Conservation (phyloP, 2,797 vertebrate genomes). For the Argya squamiceps region DNA sequence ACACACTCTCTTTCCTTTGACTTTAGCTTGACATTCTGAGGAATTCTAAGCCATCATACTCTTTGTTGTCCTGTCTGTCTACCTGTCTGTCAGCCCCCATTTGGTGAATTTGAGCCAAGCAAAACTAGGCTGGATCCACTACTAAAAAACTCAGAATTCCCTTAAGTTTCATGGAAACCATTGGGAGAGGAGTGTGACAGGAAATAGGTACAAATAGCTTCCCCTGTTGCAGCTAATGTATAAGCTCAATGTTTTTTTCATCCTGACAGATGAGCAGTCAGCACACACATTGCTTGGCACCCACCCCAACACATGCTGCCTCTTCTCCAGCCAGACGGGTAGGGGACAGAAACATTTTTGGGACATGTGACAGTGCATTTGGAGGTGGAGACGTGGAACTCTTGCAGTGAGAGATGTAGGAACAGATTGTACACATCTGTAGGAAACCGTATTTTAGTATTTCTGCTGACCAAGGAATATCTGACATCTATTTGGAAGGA, state of each 20-base stretch:
- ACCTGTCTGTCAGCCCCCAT: not conserved
- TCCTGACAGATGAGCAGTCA: not conserved
- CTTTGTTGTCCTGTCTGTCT: not conserved
- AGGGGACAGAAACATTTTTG: not conserved
- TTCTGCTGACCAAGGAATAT: not conserved
- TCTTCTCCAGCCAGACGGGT: not conserved
- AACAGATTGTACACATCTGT: conserved; percentile 8
- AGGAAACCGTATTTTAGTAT: not conserved
- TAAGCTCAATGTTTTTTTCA: not conserved
- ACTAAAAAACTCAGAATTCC: not conserved
- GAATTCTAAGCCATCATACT: not conserved
- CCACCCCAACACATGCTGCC: not conserved
- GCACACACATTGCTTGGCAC: not conserved
- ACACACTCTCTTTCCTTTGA: not conserved
- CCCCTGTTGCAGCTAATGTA: not conserved
- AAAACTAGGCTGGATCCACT: not conserved
- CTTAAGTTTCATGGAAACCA: not conserved
- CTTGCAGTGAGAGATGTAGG: not conserved
- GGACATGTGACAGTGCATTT: not conserved
- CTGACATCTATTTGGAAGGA: not conserved
- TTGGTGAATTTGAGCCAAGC: not conserved
- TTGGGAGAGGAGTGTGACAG: not conserved
- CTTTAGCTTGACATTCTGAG: not conserved
- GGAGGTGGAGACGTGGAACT: not conserved
- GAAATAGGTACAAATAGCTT: not conserved